Percentiles rank a stretch among this genome's conserved stretches.
phyloP scores from a whole-genome alignment of 2,888 invertebrate species.

The Drosophila mimica region DNA sequence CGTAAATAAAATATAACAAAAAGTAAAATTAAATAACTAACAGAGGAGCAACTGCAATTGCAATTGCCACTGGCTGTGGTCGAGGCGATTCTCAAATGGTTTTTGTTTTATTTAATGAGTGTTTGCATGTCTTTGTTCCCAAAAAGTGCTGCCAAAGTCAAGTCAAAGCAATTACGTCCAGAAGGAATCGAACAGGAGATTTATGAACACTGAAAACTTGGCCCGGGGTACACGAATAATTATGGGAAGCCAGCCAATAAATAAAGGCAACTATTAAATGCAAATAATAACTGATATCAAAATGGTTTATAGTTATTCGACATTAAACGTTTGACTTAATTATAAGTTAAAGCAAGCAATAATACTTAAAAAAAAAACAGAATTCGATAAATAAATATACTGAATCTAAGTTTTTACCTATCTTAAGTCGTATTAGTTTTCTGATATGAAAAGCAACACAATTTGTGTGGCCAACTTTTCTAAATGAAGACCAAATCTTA shows the following conservation, averaged over 20 bases:
- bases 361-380: background rate
- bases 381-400: background rate
- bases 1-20: conserved; percentile 1
- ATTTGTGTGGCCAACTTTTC: background rate
- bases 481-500: background rate
- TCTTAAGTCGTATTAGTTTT: background rate
- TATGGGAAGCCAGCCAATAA: conserved; percentile 14
- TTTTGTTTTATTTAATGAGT: conserved; percentile 50
- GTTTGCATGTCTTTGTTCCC: conserved; percentile 19
- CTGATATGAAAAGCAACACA: background rate
- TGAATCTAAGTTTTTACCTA: background rate
- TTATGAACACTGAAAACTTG: conserved; percentile 26
- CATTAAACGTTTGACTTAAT: background rate
- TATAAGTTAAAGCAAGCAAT: background rate
- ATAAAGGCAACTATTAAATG: background rate
- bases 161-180: conserved; percentile 20
- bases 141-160: conserved; percentile 44
- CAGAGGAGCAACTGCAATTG: background rate
- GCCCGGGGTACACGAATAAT: conserved; percentile 8
- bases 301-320: background rate
- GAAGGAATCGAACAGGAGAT: conserved; percentile 15
- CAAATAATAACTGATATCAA: background rate
- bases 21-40: background rate
- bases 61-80: conserved; percentile 26
- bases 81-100: conserved; percentile 23